Percentiles rank a stretch among this genome's conserved stretches.
Conservation (phyloP, 2,797 vertebrate genomes). For the Margarornis squamiger region DNA sequence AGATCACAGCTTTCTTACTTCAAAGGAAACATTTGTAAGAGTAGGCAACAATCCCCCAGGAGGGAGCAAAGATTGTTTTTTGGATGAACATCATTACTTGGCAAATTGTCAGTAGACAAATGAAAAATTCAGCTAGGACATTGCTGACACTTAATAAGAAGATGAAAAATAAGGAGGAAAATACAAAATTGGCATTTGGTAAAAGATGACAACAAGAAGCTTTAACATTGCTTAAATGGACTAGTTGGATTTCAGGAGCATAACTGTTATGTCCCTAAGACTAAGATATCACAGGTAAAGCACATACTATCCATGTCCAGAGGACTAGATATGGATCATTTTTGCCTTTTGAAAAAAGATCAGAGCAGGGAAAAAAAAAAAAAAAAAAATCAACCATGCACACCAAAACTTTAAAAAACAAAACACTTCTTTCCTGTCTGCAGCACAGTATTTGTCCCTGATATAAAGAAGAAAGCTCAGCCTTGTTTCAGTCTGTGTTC, state of each 20-base stretch:
- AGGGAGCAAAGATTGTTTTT: not conserved
- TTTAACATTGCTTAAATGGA: not conserved
- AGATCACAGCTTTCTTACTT: not conserved
- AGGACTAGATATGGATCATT: not conserved
- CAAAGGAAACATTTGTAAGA: not conserved
- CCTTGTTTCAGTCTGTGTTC: not conserved
- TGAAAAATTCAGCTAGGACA: not conserved
- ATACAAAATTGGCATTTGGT: not conserved
- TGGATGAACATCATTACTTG: not conserved
- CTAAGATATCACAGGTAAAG: not conserved
- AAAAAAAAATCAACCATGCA: not conserved
- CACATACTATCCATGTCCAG: not conserved
- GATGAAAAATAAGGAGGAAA: not conserved
- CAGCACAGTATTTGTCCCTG: not conserved
- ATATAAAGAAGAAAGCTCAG: not conserved
- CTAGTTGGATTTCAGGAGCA: not conserved
- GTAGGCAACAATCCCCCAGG: not conserved
- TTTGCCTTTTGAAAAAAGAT: not conserved
- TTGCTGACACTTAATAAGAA: not conserved
- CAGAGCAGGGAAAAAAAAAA: not conserved
- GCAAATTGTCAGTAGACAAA: not conserved
- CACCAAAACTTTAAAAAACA: rapidly evolving
- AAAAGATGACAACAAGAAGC: not conserved
- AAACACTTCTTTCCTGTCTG: not conserved
- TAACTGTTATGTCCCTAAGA: not conserved